Conservation (phyloP, 2,797 vertebrate species). For the Lacerta viridis region DNA sequence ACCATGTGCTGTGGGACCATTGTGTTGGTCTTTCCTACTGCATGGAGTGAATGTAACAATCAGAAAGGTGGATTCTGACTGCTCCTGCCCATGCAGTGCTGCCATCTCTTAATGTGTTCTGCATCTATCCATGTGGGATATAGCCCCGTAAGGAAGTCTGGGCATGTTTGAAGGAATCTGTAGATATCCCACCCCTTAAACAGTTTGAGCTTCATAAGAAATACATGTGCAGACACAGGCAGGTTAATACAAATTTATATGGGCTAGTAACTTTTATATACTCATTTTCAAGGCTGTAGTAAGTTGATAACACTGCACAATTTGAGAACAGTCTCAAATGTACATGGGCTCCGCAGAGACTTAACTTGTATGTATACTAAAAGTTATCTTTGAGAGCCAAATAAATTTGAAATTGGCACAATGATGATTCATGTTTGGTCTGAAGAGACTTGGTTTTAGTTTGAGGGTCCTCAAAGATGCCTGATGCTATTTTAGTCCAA, state of each 20-base stretch:
- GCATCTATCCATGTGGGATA: neutral
- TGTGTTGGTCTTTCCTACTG: neutral
- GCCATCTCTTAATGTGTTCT: neutral
- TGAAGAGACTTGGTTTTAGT: conserved; percentile 26
- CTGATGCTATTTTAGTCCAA: conserved; percentile 1
- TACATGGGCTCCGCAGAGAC: neutral
- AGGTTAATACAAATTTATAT: neutral
- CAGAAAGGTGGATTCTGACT: neutral
- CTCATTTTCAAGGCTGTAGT: neutral
- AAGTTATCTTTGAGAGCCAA: conserved; percentile 23
- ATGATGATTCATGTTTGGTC: neutral
- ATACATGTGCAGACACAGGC: too few species aligned
- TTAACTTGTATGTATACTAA: neutral
- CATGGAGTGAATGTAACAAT: neutral
- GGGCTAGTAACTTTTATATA: neutral
- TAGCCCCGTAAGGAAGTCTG: neutral
- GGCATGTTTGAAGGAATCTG: neutral
- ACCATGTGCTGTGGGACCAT: neutral
- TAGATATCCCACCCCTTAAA: neutral
- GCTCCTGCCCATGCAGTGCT: neutral
- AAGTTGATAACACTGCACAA: neutral
- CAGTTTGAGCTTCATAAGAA: neutral
- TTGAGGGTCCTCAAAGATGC: conserved; percentile 12
- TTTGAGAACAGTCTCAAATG: neutral
- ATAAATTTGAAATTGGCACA: conserved; percentile 19